Conservation (phyloP, 2,797 vertebrate species). For the Oreochromis grahami region DNA sequence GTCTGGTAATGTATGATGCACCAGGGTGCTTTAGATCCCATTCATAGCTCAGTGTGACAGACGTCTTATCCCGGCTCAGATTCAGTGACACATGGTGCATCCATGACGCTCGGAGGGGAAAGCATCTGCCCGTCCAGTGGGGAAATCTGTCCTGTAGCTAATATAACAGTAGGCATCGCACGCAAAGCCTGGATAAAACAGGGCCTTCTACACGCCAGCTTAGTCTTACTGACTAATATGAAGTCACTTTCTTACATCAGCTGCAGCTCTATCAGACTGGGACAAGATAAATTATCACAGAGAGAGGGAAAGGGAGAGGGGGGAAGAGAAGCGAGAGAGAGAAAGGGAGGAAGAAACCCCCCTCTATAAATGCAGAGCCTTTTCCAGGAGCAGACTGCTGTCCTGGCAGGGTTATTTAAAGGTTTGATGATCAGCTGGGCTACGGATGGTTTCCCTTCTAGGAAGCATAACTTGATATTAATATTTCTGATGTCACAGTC, state of each 20-base stretch:
- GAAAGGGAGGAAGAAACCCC: background rate
- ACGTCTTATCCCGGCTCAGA: slow-evolving; percentile 46
- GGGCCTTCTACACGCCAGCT: slow-evolving; percentile 35
- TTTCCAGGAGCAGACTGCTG: slow-evolving; percentile 42
- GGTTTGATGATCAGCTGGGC: slow-evolving; percentile 26
- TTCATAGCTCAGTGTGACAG: slow-evolving; percentile 29
- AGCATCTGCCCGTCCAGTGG: slow-evolving; percentile 45
- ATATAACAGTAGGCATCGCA: slow-evolving; percentile 16
- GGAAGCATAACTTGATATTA: slow-evolving; percentile 22
- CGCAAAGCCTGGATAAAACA: slow-evolving; percentile 54
- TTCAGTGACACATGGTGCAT: slow-evolving; percentile 35
- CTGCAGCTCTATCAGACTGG: background rate
- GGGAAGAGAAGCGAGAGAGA: background rate
- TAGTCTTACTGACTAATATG: slow-evolving; percentile 44
- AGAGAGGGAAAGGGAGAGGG: background rate
- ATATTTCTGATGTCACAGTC: slow-evolving; percentile 13
- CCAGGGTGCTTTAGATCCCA: slow-evolving; percentile 1
- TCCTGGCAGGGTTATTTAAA: slow-evolving; percentile 50
- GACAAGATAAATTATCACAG: background rate
- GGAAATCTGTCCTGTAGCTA: slow-evolving; percentile 43
- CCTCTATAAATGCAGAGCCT: slow-evolving; percentile 21
- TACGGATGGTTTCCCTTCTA: slow-evolving; percentile 7
- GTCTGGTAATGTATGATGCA: background rate
- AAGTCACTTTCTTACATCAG: background rate
- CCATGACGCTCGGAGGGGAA: background rate